Percentiles rank a stretch among this genome's conserved stretches.
phyloP scores from a whole-genome alignment of 2,888 invertebrate species.

The Eristalis intricaria region DNA sequence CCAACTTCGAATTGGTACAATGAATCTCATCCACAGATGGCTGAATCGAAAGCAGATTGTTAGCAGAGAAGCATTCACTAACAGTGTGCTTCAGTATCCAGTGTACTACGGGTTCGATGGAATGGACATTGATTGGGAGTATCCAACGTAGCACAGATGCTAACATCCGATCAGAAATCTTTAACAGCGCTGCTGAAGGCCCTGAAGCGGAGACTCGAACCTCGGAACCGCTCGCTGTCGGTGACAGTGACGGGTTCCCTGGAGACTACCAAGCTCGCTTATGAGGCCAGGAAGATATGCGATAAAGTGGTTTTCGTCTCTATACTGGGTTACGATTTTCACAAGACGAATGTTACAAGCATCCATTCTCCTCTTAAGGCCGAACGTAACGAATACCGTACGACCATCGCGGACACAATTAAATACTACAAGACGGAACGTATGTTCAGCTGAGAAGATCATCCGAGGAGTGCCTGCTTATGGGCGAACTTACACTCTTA shows the following conservation, averaged over 20 bases:
- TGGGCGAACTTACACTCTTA: constrained; percentile 80
- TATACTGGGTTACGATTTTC: constrained; percentile 83
- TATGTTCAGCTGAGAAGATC: constrained; percentile 79
- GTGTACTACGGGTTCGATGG: constrained; percentile 82
- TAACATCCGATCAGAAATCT: constrained; percentile 80
- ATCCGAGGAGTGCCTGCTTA: constrained; percentile 81
- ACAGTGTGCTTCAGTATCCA: constrained; percentile 80
- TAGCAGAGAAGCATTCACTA: constrained; percentile 80
- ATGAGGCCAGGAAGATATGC: constrained; percentile 80
- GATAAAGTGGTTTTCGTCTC: constrained; percentile 82
- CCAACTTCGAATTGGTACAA: no score
- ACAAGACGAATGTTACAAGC: constrained; percentile 77
- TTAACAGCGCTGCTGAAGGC: constrained; percentile 80
- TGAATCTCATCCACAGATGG: constrained; percentile 77
- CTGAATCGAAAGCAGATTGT: constrained; percentile 76
- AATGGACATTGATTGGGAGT: constrained; percentile 83
- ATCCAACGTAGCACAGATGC: constrained; percentile 81
- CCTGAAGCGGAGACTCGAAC: constrained; percentile 79
- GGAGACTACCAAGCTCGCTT: constrained; percentile 78
- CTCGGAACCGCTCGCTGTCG: constrained; percentile 80
- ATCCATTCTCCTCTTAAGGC: constrained; percentile 80
- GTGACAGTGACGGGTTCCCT: constrained; percentile 82
- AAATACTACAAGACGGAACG: constrained; percentile 79
- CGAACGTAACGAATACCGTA: constrained; percentile 58
- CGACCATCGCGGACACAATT: constrained; percentile 74